These are phyloP conservation scores for Bugulina stolonifera DNA, from an alignment of 2,888 invertebrate species.

Conservation along the genomic window DNA sequence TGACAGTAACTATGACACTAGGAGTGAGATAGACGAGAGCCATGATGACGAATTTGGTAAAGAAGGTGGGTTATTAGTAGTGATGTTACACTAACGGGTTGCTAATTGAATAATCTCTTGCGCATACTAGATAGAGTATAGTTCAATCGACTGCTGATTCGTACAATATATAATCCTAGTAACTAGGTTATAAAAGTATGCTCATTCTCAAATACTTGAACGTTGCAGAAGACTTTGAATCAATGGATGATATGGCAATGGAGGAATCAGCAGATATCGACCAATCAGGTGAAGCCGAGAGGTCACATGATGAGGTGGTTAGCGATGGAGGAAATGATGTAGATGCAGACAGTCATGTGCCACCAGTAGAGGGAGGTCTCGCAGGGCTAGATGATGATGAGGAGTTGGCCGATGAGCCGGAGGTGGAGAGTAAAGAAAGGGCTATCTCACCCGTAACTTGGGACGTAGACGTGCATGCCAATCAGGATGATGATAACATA, in stretches of 20 bases:
- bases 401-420: background rate
- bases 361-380: background rate
- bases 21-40: conserved; percentile 10
- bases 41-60: background rate
- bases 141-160: too few relatives aligned
- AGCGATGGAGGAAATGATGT: too few relatives aligned
- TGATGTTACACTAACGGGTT: too few relatives aligned
- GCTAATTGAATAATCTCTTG: too few relatives aligned
- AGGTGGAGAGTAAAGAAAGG: background rate
- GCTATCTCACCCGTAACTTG: conserved; percentile 22
- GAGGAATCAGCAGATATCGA: background rate
- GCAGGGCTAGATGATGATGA: conserved; percentile 11
- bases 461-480: conserved; percentile 13
- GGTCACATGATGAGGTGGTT: too few relatives aligned
- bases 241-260: conserved; percentile 11
- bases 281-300: background rate
- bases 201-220: too few relatives aligned
- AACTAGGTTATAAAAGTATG: background rate
- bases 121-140: too few relatives aligned
- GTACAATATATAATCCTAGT: too few relatives aligned
- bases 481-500: conserved; percentile 13
- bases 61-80: background rate
- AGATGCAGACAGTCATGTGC: background rate
- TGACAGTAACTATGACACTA: conserved; percentile 15
- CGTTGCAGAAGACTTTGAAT: conserved; percentile 9